phyloP scores from a whole-genome alignment of 2,888 invertebrate genomes.

The Zonitis immaculata region DNA sequence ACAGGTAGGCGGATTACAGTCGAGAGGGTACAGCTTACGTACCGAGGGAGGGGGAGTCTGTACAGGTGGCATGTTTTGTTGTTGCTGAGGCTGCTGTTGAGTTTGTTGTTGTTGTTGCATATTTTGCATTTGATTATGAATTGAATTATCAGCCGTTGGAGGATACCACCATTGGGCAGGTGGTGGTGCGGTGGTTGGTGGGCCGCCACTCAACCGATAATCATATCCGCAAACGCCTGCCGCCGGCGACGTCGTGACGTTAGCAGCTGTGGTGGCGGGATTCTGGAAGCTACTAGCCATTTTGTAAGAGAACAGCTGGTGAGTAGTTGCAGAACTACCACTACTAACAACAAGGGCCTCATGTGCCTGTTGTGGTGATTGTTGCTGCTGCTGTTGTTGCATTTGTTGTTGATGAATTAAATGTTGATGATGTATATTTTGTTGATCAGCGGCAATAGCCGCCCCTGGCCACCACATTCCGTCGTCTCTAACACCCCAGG shows the following conservation, averaged over 20 bases:
- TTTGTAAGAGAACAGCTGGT: conserved; percentile 78
- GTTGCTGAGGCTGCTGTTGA: conserved; percentile 25
- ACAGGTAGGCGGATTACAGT: conserved; percentile 25
- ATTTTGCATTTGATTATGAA: conserved; percentile 56
- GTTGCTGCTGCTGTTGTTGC: conserved; percentile 44
- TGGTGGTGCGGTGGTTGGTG: conserved; percentile 40
- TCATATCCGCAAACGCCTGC: conserved; percentile 58
- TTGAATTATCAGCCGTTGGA: conserved; percentile 54
- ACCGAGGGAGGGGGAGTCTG: conserved; percentile 48
- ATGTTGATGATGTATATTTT: conserved; percentile 35
- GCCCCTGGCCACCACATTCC: conserved; percentile 60
- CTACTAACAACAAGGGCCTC: conserved; percentile 53
- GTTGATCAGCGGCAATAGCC: conserved; percentile 51
- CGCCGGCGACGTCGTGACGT: conserved; percentile 59
- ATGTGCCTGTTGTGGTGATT: conserved; percentile 42
- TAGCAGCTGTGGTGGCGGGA: conserved; percentile 62
- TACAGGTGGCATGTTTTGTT: conserved; percentile 45
- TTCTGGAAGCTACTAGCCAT: conserved; percentile 80
- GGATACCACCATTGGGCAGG: conserved; percentile 75
- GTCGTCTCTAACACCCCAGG: conserved; percentile 60
- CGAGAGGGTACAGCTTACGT: conserved; percentile 27
- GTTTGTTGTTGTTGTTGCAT: conserved; percentile 49
- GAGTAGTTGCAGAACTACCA: conserved; percentile 55
- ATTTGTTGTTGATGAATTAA: conserved; percentile 41
- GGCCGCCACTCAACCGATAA: conserved; percentile 56